Evolutionary conservation across 2,888 invertebrate genomes (phyloP).

Genomic region (Xestobium rufovillosum): DNA sequence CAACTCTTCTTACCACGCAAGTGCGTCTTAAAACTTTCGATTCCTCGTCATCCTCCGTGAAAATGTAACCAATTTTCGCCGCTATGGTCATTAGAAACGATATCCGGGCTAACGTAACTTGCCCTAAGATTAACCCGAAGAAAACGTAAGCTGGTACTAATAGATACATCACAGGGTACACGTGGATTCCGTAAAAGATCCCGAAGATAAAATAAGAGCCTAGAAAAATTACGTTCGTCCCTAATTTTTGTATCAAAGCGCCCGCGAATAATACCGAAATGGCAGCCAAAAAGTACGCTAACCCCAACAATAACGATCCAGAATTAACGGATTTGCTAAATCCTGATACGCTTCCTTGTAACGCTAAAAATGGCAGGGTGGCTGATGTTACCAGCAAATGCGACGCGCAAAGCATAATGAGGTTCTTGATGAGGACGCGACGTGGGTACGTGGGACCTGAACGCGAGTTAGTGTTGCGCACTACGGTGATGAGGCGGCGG

Average conservation of each 20-base stretch:
- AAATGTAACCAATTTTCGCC: conserved; percentile 41
- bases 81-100: conserved; percentile 43
- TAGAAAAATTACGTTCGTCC: conserved; percentile 45
- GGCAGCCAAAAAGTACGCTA: conserved; percentile 55
- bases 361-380: conserved; percentile 52
- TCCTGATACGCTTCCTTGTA: conserved; percentile 47
- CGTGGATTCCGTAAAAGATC: conserved; percentile 54
- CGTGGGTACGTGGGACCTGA: conserved; percentile 46
- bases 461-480: conserved; percentile 35
- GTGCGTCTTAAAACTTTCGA: conserved; percentile 31
- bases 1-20: conserved; percentile 44
- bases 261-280: conserved; percentile 48
- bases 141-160: conserved; percentile 47
- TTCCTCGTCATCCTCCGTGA: conserved; percentile 43
- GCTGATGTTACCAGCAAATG: conserved; percentile 60
- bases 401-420: conserved; percentile 50
- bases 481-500: conserved; percentile 59
- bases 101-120: conserved; percentile 34
- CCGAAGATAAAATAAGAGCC: conserved; percentile 44
- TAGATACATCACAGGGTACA: conserved; percentile 49
- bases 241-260: conserved; percentile 47
- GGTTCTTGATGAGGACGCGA: conserved; percentile 45
- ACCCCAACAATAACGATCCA: conserved; percentile 57
- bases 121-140: conserved; percentile 52
- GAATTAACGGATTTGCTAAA: conserved; percentile 13